These are phyloP conservation scores for Serilophus lunatus DNA, from an alignment of 2,113 vertebrate species.

Conservation along the genomic window DNA sequence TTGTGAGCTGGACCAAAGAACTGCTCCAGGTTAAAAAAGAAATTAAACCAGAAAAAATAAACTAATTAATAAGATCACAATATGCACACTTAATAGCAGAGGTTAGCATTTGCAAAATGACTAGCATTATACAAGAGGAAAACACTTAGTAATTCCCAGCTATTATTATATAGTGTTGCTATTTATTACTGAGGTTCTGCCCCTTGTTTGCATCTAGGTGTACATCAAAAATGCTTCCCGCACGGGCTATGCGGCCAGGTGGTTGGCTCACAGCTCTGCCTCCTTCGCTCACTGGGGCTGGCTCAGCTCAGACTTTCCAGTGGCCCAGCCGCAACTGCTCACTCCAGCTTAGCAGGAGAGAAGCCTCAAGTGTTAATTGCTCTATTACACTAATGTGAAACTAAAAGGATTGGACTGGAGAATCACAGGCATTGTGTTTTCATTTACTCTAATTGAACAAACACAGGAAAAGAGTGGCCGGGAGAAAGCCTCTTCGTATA, in stretches of 20 bases:
- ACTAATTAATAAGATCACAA: not conserved
- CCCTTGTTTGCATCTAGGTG: not conserved
- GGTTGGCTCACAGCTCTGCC: not conserved
- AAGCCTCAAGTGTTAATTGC: slow-evolving; percentile 57
- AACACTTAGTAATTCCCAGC: not conserved
- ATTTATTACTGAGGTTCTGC: slow-evolving; percentile 29
- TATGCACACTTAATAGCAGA: not conserved
- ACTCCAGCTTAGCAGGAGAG: not conserved
- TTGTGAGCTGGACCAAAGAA: not conserved
- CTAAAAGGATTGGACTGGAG: slow-evolving; percentile 29
- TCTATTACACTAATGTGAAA: slow-evolving; percentile 52
- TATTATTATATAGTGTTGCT: not conserved
- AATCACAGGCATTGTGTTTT: slow-evolving; percentile 57
- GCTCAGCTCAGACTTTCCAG: not conserved
- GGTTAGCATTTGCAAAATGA: not conserved
- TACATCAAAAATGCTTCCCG: not conserved
- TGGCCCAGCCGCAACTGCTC: not conserved
- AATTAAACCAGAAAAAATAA: not conserved
- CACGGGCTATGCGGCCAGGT: not conserved
- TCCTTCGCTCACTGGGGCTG: not conserved
- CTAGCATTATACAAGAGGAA: not conserved
- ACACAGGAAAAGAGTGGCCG: slow-evolving; percentile 12
- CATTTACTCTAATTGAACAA: slow-evolving; percentile 55
- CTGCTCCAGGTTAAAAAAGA: slow-evolving; percentile 6
- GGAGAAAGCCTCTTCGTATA: slow-evolving; percentile 28